Conservation (phyloP, 2,888 invertebrate species). For the Ochropleura plecta region DNA sequence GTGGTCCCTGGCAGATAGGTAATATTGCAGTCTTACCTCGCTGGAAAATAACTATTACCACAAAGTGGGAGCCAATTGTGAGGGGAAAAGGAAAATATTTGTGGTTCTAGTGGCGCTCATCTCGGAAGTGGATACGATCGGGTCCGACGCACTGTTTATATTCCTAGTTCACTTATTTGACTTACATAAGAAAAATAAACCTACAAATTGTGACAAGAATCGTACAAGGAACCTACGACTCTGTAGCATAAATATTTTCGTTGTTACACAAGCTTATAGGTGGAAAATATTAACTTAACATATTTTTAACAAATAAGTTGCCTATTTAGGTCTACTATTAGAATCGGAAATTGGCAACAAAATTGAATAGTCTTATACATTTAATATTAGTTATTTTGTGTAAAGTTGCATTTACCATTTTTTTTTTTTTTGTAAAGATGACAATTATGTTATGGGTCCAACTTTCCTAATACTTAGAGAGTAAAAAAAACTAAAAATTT, state of each 20-base stretch:
- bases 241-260: conserved; percentile 41
- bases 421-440: too few species aligned
- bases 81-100: conserved; percentile 60
- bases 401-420: too few species aligned
- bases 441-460: too few species aligned
- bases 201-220: conserved; percentile 45
- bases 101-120: conserved; percentile 55
- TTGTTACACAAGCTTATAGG: conserved; percentile 19
- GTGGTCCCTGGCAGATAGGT: conserved; percentile 30
- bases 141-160: conserved; percentile 57
- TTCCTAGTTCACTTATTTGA: conserved; percentile 61
- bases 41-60: conserved; percentile 55
- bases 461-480: too few species aligned
- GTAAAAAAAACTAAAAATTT: too few species aligned
- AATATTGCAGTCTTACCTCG: conserved; percentile 41
- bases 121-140: conserved; percentile 61
- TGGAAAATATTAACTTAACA: background rate
- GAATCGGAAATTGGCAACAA: too few species aligned
- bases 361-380: too few species aligned
- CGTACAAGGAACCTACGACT: conserved; percentile 18
- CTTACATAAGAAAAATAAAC: conserved; percentile 62
- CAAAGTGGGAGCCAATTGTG: conserved; percentile 58
- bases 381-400: too few species aligned
- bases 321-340: too few species aligned
- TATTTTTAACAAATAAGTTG: background rate